Evolutionary conservation across 1,140 invertebrate genomes (phyloP).

Genomic region (Helicoverpa zea): DNA sequence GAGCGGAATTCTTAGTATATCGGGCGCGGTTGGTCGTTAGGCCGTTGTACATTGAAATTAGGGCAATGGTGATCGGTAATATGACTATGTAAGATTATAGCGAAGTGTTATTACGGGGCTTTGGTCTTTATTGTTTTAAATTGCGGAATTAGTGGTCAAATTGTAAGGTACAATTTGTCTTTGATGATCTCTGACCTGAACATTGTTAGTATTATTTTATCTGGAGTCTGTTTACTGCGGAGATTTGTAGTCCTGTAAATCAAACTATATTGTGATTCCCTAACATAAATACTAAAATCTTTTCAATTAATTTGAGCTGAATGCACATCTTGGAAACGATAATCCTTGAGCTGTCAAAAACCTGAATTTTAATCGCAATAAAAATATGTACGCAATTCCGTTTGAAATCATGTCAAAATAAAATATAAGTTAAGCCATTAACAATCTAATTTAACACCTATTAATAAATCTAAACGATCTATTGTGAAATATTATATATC

Average conservation of each 20-base stretch:
- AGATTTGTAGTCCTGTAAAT: too few species aligned
- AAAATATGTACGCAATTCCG: too few species aligned
- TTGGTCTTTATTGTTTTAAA: neutral
- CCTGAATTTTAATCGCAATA: too few species aligned
- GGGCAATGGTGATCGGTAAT: constrained; percentile 11
- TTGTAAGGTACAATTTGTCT: neutral
- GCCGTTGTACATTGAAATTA: constrained; percentile 30
- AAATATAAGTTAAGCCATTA: neutral
- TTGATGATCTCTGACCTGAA: too few species aligned
- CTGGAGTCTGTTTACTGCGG: too few species aligned
- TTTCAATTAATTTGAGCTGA: neutral
- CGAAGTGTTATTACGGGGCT: neutral
- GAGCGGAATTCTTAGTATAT: constrained; percentile 56
- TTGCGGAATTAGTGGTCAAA: neutral
- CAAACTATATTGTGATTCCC: too few species aligned
- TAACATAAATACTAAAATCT: too few species aligned
- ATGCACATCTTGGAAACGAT: neutral
- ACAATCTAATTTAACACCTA: neutral
- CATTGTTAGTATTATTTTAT: too few species aligned
- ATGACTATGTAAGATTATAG: constrained; percentile 28
- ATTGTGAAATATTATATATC: constrained; percentile 9
- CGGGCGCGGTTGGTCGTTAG: constrained; percentile 52
- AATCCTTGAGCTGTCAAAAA: constrained; percentile 3
- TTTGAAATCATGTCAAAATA: neutral
- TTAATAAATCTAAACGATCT: neutral